Conservation (phyloP, 2,113 vertebrate genomes). For the Salminus brasiliensis region DNA sequence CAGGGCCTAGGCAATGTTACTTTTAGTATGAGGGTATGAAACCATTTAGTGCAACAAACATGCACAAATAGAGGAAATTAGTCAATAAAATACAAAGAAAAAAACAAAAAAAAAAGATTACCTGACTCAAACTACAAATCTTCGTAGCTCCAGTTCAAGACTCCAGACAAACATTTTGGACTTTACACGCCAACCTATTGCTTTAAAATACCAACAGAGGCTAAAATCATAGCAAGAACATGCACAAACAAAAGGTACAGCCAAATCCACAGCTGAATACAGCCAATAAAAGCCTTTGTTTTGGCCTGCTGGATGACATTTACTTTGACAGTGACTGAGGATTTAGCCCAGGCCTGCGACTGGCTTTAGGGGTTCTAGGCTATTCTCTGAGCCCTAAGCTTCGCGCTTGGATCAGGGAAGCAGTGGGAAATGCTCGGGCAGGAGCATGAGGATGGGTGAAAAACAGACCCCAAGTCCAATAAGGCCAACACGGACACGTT, state of each 20-base stretch:
- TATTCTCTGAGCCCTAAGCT: not conserved
- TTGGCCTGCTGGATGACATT: not conserved
- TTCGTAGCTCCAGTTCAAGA: too few relatives aligned
- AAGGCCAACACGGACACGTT: not conserved
- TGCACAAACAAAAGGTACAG: too few relatives aligned
- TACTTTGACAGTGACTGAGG: not conserved
- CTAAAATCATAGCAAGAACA: not conserved
- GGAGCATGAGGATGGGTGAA: too few relatives aligned
- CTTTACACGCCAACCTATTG: not conserved
- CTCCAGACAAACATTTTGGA: not conserved
- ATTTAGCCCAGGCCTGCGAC: too few relatives aligned
- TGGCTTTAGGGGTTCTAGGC: not conserved
- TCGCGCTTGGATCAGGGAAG: not conserved
- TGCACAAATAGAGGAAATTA: too few relatives aligned
- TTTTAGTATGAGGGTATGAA: too few relatives aligned
- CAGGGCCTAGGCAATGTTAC: too few relatives aligned
- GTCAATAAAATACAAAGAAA: too few relatives aligned
- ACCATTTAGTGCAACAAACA: too few relatives aligned
- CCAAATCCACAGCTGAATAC: not conserved
- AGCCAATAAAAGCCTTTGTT: not conserved
- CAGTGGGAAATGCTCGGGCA: not conserved
- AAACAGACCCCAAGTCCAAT: not conserved
- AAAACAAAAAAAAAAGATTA: too few relatives aligned
- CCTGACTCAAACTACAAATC: too few relatives aligned
- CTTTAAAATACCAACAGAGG: not conserved